phyloP scores from a whole-genome alignment of 2,113 vertebrate species.

The Gasterosteus aculeatus region DNA sequence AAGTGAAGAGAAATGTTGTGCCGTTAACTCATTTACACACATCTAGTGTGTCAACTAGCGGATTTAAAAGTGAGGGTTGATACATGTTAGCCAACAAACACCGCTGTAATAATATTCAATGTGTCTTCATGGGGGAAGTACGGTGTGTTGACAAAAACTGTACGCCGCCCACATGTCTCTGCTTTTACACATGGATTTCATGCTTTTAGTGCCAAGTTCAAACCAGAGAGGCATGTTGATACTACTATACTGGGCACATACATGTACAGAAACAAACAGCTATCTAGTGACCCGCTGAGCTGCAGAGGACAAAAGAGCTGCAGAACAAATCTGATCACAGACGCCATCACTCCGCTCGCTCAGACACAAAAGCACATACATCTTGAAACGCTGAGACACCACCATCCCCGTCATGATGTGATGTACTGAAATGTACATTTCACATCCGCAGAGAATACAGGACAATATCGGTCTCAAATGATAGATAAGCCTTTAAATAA shows the following conservation, averaged over 20 bases:
- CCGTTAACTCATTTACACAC: constrained; percentile 1
- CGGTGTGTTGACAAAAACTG: neutral
- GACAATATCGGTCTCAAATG: constrained; percentile 43
- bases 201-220: constrained; percentile 14
- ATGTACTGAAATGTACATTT: constrained; percentile 58
- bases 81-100: neutral
- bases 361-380: constrained; percentile 28
- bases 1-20: constrained; percentile 5
- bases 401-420: constrained; percentile 39
- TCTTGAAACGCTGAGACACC: constrained; percentile 42
- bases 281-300: constrained; percentile 43
- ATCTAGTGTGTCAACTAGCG: neutral
- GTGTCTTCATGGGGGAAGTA: neutral
- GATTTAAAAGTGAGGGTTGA: neutral
- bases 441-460: constrained; percentile 41
- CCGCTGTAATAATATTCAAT: neutral
- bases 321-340: constrained; percentile 54
- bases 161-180: neutral
- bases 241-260: neutral
- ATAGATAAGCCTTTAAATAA: constrained; percentile 49
- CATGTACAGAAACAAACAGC: constrained; percentile 12
- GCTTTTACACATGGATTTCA: neutral
- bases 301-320: constrained; percentile 44
- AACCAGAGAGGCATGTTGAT: constrained; percentile 3
- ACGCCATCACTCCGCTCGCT: constrained; percentile 47